Percentiles rank a stretch among this genome's conserved stretches.
Conservation (phyloP, 2,888 invertebrate species). For the Alcis repandata region DNA sequence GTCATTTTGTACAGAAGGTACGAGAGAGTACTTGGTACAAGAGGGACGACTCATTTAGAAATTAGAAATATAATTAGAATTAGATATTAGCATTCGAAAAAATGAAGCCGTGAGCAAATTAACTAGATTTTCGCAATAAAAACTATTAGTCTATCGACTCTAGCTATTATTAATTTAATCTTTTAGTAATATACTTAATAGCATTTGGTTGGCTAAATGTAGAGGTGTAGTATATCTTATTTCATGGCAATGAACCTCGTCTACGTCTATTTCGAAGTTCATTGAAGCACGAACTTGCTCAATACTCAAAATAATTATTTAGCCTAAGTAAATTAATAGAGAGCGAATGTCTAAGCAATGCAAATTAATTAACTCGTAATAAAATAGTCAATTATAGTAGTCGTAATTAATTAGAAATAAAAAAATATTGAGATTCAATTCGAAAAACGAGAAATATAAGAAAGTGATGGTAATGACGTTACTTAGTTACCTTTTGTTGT, state of each 20-base stretch:
- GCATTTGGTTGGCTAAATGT: background rate
- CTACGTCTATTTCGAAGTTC: background rate
- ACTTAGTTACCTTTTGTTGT: background rate
- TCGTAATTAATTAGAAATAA: background rate
- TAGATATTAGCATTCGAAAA: background rate
- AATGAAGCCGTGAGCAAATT: background rate
- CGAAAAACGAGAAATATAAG: background rate
- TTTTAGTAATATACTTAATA: background rate
- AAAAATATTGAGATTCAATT: too few species aligned
- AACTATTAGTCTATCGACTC: background rate
- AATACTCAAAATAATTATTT: conserved; percentile 15
- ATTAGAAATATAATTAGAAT: too few species aligned
- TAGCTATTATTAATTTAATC: conserved; percentile 1
- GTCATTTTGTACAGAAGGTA: too few species aligned
- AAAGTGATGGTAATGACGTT: background rate
- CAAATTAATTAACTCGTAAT: conserved; percentile 8
- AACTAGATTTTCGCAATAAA: background rate
- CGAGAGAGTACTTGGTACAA: too few species aligned
- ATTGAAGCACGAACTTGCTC: background rate
- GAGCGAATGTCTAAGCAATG: conserved; percentile 1
- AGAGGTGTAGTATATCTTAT: background rate
- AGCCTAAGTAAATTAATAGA: conserved; percentile 3
- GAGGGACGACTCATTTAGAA: too few species aligned
- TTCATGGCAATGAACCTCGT: background rate
- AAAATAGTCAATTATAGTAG: background rate